A percentile compares a stretch with the other conserved stretches of the same genome.
Evolutionary conservation across 2,888 invertebrate genomes (phyloP).

Genomic region (Lymantria monacha): DNA sequence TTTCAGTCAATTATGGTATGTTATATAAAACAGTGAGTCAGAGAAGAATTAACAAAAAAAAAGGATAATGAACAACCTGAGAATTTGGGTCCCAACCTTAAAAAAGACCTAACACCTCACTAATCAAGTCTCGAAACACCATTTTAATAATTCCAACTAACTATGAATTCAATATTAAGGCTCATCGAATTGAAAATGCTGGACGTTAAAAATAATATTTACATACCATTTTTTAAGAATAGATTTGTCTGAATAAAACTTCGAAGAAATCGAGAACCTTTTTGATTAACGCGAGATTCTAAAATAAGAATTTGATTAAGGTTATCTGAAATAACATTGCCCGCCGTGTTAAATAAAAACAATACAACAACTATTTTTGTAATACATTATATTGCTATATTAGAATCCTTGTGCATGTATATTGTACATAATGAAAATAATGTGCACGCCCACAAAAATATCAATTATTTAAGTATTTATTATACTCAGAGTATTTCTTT

Average conservation of each 20-base stretch:
- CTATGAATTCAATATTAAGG: constrained; percentile 21
- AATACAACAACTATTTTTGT: not conserved
- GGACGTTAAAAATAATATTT: constrained; percentile 36
- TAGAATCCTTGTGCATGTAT: too few species aligned
- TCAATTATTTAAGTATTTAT: not conserved
- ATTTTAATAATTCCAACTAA: constrained; percentile 32
- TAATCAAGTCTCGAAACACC: constrained; percentile 38
- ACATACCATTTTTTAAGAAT: constrained; percentile 15
- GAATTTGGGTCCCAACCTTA: constrained; percentile 13
- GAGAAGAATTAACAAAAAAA: too few species aligned
- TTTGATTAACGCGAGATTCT: constrained; percentile 7
- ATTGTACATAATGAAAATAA: too few species aligned
- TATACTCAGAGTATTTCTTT: not conserved
- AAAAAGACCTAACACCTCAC: constrained; percentile 31
- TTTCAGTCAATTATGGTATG: too few species aligned
- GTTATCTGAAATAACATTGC: not conserved
- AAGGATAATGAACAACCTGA: not conserved
- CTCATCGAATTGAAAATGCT: constrained; percentile 44
- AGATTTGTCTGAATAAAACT: constrained; percentile 20
- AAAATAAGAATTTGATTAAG: constrained; percentile 9
- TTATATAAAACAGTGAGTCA: too few species aligned
- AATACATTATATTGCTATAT: not conserved
- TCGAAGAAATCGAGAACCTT: constrained; percentile 19
- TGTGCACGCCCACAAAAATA: not conserved
- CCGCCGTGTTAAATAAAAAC: constrained; percentile 9